These are phyloP conservation scores for Musca domestica DNA, from an alignment of 1,140 invertebrate genomes.

Conservation along the genomic window DNA sequence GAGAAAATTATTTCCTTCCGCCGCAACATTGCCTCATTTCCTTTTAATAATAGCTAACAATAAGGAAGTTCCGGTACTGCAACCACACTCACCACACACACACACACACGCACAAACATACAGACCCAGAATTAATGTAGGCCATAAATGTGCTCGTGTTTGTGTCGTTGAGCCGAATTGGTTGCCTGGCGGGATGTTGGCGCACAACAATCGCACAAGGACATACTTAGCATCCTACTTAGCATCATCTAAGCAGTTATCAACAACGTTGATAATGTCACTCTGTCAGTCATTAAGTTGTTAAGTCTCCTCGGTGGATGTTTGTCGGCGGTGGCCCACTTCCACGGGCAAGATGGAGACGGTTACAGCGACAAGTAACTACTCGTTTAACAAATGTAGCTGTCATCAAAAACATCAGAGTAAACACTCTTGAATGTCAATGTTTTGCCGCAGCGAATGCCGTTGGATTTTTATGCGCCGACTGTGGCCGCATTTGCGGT, in stretches of 20 bases:
- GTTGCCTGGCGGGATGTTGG: not conserved
- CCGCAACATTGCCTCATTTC: constrained; percentile 18
- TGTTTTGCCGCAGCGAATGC: constrained; percentile 1
- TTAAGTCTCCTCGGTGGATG: not conserved
- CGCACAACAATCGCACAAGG: not conserved
- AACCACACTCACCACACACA: not conserved
- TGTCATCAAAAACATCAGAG: constrained; percentile 10
- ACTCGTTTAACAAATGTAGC: not conserved
- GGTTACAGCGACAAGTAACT: too few species aligned
- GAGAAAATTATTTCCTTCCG: constrained; percentile 21
- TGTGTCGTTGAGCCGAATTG: not conserved
- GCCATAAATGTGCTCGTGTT: not conserved
- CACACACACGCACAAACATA: not conserved
- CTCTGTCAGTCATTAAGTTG: constrained; percentile 13
- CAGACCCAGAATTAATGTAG: not conserved
- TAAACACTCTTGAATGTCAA: constrained; percentile 16
- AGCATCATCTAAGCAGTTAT: constrained; percentile 13
- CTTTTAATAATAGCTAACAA: constrained; percentile 21
- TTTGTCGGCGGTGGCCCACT: too few species aligned
- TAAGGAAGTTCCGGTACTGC: constrained; percentile 18
- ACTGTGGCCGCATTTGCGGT: not conserved
- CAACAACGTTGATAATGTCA: constrained; percentile 16
- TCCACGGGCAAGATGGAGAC: too few species aligned
- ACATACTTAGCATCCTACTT: not conserved
- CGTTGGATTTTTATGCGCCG: constrained; percentile 9